These are phyloP conservation scores for Pampusana beccarii DNA, from an alignment of 2,113 vertebrate genomes.

Conservation along the genomic window DNA sequence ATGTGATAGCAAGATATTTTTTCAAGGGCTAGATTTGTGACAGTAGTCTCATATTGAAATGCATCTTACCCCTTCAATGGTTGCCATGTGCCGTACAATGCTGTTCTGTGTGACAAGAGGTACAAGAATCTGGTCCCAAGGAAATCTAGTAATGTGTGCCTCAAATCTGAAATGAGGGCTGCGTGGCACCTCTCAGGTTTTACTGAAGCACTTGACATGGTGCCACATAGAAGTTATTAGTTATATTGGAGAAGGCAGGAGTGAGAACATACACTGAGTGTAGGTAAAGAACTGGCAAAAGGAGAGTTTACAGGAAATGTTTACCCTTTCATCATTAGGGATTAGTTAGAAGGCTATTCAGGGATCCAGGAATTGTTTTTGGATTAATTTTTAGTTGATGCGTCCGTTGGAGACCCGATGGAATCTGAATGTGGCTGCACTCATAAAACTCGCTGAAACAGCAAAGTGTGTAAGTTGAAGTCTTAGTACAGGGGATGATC, in stretches of 20 bases:
- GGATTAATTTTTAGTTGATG: not conserved
- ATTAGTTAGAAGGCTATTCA: not conserved
- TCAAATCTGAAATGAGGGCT: not conserved
- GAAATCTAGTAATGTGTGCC: not conserved
- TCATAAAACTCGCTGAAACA: not conserved
- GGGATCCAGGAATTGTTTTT: not conserved
- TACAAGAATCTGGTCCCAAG: not conserved
- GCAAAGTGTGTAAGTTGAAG: not conserved
- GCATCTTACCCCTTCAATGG: not conserved
- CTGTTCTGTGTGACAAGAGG: not conserved
- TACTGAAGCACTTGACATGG: not conserved
- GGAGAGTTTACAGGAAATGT: not conserved
- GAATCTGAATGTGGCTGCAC: not conserved
- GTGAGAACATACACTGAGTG: not conserved
- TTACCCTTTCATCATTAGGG: not conserved
- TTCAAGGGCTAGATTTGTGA: not conserved
- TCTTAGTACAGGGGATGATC: not conserved
- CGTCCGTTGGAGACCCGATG: not conserved
- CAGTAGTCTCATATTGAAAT: not conserved
- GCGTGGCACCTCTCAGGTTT: not conserved
- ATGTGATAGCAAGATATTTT: not conserved
- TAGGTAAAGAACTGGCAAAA: not conserved
- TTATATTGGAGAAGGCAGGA: not conserved
- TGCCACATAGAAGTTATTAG: not conserved
- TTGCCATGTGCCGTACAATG: not conserved